Evolutionary conservation across 2,113 vertebrate genomes (phyloP).

Genomic region (Riparia riparia): DNA sequence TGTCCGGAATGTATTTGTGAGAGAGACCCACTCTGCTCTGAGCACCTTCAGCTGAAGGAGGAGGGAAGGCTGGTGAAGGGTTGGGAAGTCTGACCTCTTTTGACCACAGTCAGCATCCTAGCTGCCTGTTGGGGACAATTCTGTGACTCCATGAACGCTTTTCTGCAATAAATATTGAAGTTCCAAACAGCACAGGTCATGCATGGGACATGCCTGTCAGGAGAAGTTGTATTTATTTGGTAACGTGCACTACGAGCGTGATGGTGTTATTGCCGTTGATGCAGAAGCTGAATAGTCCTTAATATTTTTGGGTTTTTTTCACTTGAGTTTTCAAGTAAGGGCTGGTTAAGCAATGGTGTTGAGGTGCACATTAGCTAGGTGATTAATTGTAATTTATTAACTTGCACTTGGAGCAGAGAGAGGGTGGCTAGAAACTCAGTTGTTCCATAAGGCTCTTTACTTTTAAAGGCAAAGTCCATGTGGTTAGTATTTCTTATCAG

Average conservation of each 20-base stretch:
- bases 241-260: background rate
- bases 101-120: fast-evolving
- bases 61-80: background rate
- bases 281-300: background rate
- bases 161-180: background rate
- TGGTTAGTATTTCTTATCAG: conserved; percentile 18
- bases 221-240: background rate
- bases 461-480: conserved; percentile 56
- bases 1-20: background rate
- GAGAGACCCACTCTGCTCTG: background rate
- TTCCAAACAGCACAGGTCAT: background rate
- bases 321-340: background rate
- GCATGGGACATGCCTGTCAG: fast-evolving
- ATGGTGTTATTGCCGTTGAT: background rate
- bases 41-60: background rate
- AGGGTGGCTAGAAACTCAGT: background rate
- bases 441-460: conserved; percentile 16
- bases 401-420: background rate
- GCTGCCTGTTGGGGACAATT: background rate
- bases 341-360: background rate
- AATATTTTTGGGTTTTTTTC: background rate
- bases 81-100: background rate
- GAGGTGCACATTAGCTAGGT: background rate
- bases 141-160: background rate
- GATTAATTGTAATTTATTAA: conserved; percentile 55